Base-by-base conservation (phyloP, 2,113 vertebrate genomes). In the Amphiprion percula region DNA sequence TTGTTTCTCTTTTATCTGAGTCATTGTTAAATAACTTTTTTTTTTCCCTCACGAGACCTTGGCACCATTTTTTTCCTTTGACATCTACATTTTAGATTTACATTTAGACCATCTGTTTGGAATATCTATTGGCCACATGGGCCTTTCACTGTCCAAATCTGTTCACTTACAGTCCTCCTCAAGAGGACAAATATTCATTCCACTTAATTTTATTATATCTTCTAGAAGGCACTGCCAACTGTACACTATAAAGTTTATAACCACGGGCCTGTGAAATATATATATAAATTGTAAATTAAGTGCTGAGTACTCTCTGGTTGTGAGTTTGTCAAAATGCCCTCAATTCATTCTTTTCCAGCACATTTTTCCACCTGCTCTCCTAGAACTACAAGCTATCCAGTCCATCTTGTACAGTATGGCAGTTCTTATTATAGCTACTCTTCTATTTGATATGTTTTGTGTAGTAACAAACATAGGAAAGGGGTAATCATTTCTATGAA, bases 101-200 rank as follows among this genome's bases (percentile, higher is more conserved):
- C 68, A 74, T 77, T 74, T 30, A 24, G 64, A 77, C 74, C 83
- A 74, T 87, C 85, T 87, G 80, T 85, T 78, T 74, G 74, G 64
- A 83, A 56, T 71, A 68, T 79, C 50, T 68, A 77, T 44, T n/a
- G 81, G 74, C 77, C 89, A 81, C 74, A 63, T 54, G 82, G 76
- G 80, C 53, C 56, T 76, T 77, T 79, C 37, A 77, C 71, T 55
- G 44, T 87, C 85, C 80, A 90, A 84, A 72, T 77, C 59, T 83
- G 59, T 73, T 53, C 66, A 65, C 74, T 79, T 77, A 77, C 21
- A 74, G 72, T 84, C 41, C 52, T 55, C 28, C 68, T 77, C 59
- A 47, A 68, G 67, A 77, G 80, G 26, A 69, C 19, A n/a, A 67
- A 72, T 74, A 82, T 82, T 86, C 68, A 73, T 71, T 83, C 66